These are phyloP conservation scores for Mus musculus DNA, from an alignment of 2,113 vertebrate species.

Conservation along the genomic window GRCm39 chr12:95638001-95638500, in stretches of 20 bases:
- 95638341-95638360: background rate
- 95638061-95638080: background rate
- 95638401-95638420: background rate
- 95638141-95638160: slow-evolving; percentile 20
- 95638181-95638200: background rate
- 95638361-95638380: no score
- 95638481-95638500: background rate
- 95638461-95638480: accelerated
- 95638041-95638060: slow-evolving; percentile 20
- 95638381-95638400: background rate
- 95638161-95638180: background rate
- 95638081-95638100: slow-evolving; percentile 20
- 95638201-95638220: background rate
- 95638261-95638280: background rate
- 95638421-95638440: background rate
- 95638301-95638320: background rate
- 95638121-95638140: background rate
- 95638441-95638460: accelerated
- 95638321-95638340: background rate
- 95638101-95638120: background rate
- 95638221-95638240: background rate
- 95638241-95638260: no score
- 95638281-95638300: no score
- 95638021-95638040: background rate
- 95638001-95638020: background rate